Base-by-base conservation (phyloP, 2,888 invertebrate genomes). In the Amphipoea oculea region DNA sequence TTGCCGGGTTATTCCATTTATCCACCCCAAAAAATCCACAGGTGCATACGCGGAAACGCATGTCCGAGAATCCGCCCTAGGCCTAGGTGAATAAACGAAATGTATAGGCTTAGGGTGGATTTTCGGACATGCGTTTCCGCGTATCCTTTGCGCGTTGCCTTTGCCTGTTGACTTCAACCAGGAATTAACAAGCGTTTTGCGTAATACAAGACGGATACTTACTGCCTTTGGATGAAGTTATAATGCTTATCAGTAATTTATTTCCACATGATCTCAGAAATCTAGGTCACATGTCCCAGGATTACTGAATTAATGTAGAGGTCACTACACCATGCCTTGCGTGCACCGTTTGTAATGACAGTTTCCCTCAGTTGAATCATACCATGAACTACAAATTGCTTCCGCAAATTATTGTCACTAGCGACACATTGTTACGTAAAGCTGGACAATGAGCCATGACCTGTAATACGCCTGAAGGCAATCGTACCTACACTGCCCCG, bases 331-430 rank as follows among this genome's bases (percentile, higher is more conserved):
- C n/a, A 29, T 65, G 29, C 5, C 40, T 78, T 48, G 83, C 83
- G 84, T 83, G 84, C 70, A 79, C 20, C 7, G 11, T n/a, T n/a
- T n/a, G n/a, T 66, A 66, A 79, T 51, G 74, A 68, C 51, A 45
- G 78, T 69, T 84, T 73, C 72, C 65, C 76, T 62, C 72, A 73
- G 65, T 81, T 66, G 85, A 51, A 9, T 74, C 82, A 81, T 69
- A 62, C 45, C 40, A 72, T 36, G 67, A 4, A 67, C 40, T 12
- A 36, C n/a, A 54, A 63, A 74, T 66, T 78, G 23, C 72, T 85
- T 85, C 82, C 84, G 85, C 74, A 84, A 69, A 62, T 83, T 84
- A 77, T 71, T 83, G 67, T 48, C 75, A 42, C 71, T 57, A 17
- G 63, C 40, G 17, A 23, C 57, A 65, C 54, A 29, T 7, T 70